Percentiles rank a stretch among this genome's conserved stretches.
Conservation (phyloP, 2,797 vertebrate species). For the Alauda arvensis region DNA sequence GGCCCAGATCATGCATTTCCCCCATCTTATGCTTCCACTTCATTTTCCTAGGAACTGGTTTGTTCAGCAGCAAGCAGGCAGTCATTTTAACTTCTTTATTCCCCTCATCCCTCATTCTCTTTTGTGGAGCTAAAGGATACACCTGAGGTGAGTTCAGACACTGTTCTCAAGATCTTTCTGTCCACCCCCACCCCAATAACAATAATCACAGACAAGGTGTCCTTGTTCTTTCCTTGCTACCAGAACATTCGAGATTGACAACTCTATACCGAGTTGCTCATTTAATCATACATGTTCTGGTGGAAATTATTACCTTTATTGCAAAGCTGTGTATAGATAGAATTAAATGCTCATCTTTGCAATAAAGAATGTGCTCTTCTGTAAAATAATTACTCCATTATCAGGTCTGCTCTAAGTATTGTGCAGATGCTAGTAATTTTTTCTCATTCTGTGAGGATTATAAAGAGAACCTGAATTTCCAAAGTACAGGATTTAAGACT, state of each 20-base stretch:
- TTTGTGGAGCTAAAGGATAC: constrained; percentile 17
- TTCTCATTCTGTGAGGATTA: constrained; percentile 14
- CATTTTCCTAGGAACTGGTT: neutral
- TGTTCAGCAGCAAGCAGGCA: constrained; percentile 1
- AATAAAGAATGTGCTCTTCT: constrained; percentile 47
- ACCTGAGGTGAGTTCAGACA: constrained; percentile 10
- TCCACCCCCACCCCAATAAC: constrained; percentile 12
- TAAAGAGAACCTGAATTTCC: constrained; percentile 47
- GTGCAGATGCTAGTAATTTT: constrained; percentile 54
- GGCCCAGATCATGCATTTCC: neutral
- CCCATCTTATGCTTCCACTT: neutral
- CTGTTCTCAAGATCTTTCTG: constrained; percentile 25
- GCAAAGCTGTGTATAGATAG: constrained; percentile 37
- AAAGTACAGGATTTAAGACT: constrained; percentile 38
- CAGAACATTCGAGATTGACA: constrained; percentile 53
- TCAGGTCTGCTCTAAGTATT: constrained; percentile 33
- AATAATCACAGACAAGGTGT: constrained; percentile 50
- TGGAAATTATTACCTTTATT: constrained; percentile 56
- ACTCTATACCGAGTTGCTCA: constrained; percentile 6
- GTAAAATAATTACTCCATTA: constrained; percentile 61
- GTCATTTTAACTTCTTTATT: constrained; percentile 24
- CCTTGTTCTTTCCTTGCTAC: constrained; percentile 49
- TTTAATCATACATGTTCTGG: constrained; percentile 49
- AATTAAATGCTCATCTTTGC: constrained; percentile 51
- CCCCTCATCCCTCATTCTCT: neutral